Conservation (phyloP, 1,140 invertebrate species). For the Drosophila parvula region DNA sequence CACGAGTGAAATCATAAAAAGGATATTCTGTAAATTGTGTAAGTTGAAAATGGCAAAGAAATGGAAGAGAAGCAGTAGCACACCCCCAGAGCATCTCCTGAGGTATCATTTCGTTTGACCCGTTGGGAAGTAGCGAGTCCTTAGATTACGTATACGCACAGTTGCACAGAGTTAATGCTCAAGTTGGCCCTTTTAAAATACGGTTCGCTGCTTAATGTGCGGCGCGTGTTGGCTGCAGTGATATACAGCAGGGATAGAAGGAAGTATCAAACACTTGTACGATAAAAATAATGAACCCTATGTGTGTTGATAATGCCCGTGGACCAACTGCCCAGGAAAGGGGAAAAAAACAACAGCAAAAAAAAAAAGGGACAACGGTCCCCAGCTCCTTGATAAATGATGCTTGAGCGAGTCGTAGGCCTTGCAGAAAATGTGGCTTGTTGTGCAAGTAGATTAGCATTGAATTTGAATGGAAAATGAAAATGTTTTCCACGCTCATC, state of each 20-base stretch:
- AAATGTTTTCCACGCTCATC: constrained; percentile 65
- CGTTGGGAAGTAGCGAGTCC: constrained; percentile 30
- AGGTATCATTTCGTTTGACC: constrained; percentile 17
- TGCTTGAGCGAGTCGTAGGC: constrained; percentile 47
- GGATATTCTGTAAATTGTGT: background rate
- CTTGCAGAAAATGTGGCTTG: constrained; percentile 58
- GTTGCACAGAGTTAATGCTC: constrained; percentile 57
- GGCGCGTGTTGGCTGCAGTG: constrained; percentile 60
- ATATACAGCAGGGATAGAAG: constrained; percentile 18
- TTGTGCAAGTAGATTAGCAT: constrained; percentile 78
- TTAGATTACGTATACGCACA: constrained; percentile 65
- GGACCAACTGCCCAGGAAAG: constrained; percentile 28
- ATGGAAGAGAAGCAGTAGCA: background rate
- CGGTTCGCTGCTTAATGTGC: constrained; percentile 62
- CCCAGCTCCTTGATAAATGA: constrained; percentile 72
- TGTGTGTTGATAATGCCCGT: constrained; percentile 72
- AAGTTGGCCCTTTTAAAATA: constrained; percentile 57
- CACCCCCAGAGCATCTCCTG: background rate
- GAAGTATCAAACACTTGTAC: constrained; percentile 47
- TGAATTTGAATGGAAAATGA: constrained; percentile 80
- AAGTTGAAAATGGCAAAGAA: too few relatives aligned
- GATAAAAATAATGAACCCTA: constrained; percentile 68
- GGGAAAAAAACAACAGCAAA: background rate
- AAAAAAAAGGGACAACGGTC: constrained; percentile 48
- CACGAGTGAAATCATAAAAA: background rate